A percentile compares a stretch with the other conserved stretches of the same genome.
These are phyloP conservation scores for Thripadectes ignobilis DNA, from an alignment of 2,797 vertebrate species.

Conservation along the genomic window DNA sequence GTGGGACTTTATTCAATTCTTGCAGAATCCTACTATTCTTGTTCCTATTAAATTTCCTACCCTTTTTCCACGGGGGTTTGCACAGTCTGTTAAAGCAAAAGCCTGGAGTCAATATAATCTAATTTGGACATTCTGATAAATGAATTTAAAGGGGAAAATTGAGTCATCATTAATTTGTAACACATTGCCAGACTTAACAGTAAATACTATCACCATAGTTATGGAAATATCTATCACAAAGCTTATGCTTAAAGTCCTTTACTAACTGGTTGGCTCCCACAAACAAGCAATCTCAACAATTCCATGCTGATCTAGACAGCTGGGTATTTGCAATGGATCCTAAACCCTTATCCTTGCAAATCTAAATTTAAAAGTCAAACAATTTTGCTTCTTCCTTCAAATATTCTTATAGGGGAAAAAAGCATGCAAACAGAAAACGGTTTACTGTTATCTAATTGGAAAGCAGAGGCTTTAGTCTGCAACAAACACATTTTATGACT, in stretches of 20 bases:
- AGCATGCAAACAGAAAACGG: background rate
- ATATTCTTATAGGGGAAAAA: background rate
- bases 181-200: constrained; percentile 20
- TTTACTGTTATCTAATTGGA: background rate
- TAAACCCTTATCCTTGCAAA: background rate
- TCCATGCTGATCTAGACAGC: background rate
- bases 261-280: background rate
- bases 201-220: constrained; percentile 39
- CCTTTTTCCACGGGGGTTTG: constrained; percentile 26
- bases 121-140: constrained; percentile 42
- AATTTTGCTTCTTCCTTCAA: background rate
- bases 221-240: constrained; percentile 21
- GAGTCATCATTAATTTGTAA: constrained; percentile 58
- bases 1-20: constrained; percentile 15
- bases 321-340: background rate
- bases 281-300: background rate
- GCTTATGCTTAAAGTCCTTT: background rate
- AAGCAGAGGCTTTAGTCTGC: background rate
- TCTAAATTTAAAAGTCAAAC: background rate
- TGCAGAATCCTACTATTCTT: background rate
- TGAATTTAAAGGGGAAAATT: constrained; percentile 40
- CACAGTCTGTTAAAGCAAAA: constrained; percentile 36
- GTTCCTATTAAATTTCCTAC: constrained; percentile 15
- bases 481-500: constrained; percentile 5
- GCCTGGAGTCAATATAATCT: constrained; percentile 30